A percentile compares a stretch with the other conserved stretches of the same genome.
Evolutionary conservation across 1,140 invertebrate genomes (phyloP).

Genomic region (Diachasmimorpha longicaudata): DNA sequence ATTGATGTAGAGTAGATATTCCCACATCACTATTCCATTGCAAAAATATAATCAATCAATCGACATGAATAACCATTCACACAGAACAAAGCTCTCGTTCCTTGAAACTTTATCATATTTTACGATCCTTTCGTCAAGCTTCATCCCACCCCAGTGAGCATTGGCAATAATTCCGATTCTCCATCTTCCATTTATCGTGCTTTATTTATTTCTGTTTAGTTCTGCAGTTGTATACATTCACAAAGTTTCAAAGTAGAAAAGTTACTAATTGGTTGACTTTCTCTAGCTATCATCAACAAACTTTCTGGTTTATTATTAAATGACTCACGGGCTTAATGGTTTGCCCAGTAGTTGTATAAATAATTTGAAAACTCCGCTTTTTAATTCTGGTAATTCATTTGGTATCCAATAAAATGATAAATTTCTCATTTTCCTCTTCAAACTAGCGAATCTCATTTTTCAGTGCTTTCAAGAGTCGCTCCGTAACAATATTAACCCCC

Average conservation of each 20-base stretch:
- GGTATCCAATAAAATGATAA: background rate
- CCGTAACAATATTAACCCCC: slow-evolving; percentile 16
- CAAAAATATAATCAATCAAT: no score
- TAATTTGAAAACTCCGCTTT: background rate
- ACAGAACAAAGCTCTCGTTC: no score
- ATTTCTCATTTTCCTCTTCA: background rate
- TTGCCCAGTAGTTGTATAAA: background rate
- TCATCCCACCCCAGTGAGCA: background rate
- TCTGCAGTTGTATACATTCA: background rate
- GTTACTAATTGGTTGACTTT: background rate
- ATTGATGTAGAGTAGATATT: no score
- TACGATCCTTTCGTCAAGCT: background rate
- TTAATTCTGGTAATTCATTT: background rate
- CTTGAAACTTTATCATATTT: background rate
- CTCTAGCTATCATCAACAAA: no score
- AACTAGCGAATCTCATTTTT: background rate
- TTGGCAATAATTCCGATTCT: background rate
- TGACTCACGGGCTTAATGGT: background rate
- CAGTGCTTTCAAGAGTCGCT: background rate
- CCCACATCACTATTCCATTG: no score
- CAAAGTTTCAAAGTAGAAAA: background rate
- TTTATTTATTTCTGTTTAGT: background rate
- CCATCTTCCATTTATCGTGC: background rate
- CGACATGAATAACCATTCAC: no score
- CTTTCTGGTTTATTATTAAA: background rate